These are phyloP conservation scores for Cataglyphis cursor DNA, from an alignment of 2,888 invertebrate genomes.

Conservation along the genomic window DNA sequence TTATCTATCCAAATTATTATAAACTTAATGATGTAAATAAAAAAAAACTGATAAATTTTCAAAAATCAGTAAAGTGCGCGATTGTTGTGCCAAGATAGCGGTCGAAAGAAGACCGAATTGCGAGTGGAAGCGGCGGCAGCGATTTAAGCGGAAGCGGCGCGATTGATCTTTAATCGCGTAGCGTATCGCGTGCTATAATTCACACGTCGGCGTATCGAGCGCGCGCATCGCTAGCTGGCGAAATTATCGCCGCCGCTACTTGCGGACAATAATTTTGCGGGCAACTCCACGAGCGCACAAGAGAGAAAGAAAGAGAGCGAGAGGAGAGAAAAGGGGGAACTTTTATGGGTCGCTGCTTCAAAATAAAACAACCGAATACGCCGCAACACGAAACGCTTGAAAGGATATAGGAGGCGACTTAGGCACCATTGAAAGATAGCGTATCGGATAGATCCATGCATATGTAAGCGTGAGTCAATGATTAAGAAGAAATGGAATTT, in stretches of 20 bases:
- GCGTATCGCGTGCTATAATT: slow-evolving; percentile 53
- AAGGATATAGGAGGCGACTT: slow-evolving; percentile 46
- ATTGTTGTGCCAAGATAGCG: background rate
- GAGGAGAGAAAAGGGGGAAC: slow-evolving; percentile 47
- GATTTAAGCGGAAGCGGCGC: slow-evolving; percentile 52
- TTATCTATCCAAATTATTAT: background rate
- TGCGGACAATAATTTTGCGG: slow-evolving; percentile 39
- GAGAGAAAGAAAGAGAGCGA: slow-evolving; percentile 32
- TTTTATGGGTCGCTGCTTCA: slow-evolving; percentile 74
- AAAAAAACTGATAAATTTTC: background rate
- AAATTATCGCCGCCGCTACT: slow-evolving; percentile 23
- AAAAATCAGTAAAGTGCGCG: slow-evolving; percentile 11
- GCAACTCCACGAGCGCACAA: slow-evolving; percentile 16
- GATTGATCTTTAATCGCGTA: slow-evolving; percentile 58
- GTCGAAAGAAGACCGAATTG: slow-evolving; percentile 44
- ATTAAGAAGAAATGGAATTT: slow-evolving; percentile 44
- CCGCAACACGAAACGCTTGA: slow-evolving; percentile 27
- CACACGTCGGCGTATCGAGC: slow-evolving; percentile 47
- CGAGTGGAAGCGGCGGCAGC: slow-evolving; percentile 44
- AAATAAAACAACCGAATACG: slow-evolving; percentile 75
- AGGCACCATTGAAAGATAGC: slow-evolving; percentile 22
- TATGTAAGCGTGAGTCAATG: slow-evolving; percentile 25
- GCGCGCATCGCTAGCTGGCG: slow-evolving; percentile 20
- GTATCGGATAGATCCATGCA: slow-evolving; percentile 1
- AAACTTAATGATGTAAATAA: background rate